These are phyloP conservation scores for Onchidella celtica DNA, from an alignment of 2,888 invertebrate genomes.

Conservation along the genomic window DNA sequence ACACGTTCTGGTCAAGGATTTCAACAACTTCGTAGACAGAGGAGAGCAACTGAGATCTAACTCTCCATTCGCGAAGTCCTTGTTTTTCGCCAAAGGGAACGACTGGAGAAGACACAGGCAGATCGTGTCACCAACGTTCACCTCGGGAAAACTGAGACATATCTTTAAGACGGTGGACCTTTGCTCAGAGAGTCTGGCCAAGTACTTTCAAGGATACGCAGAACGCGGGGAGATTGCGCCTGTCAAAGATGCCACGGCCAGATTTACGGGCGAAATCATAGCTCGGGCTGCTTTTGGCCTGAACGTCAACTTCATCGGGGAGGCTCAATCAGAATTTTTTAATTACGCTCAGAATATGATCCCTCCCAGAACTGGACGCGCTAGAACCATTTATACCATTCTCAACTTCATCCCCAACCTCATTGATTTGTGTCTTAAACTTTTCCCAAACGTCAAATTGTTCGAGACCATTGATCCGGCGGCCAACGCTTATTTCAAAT, in stretches of 20 bases:
- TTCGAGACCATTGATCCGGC: slow-evolving; percentile 1
- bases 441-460: neutral
- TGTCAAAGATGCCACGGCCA: neutral
- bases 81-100: slow-evolving; percentile 15
- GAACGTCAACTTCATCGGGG: slow-evolving; percentile 23
- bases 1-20: slow-evolving; percentile 33
- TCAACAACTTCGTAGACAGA: no score
- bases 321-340: neutral
- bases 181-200: neutral
- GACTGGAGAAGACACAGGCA: slow-evolving; percentile 28
- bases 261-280: slow-evolving; percentile 25
- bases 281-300: slow-evolving; percentile 40
- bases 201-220: slow-evolving; percentile 11
- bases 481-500: slow-evolving; percentile 15
- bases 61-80: slow-evolving; percentile 17
- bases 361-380: neutral
- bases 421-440: neutral
- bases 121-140: slow-evolving; percentile 35
- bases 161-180: slow-evolving; percentile 4
- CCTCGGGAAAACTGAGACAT: slow-evolving; percentile 32
- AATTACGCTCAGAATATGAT: slow-evolving; percentile 24
- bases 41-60: neutral
- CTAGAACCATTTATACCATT: neutral
- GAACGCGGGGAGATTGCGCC: neutral
- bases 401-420: neutral